These are phyloP conservation scores for Corythornis leucogaster DNA, from an alignment of 2,797 vertebrate genomes.

Conservation along the genomic window DNA sequence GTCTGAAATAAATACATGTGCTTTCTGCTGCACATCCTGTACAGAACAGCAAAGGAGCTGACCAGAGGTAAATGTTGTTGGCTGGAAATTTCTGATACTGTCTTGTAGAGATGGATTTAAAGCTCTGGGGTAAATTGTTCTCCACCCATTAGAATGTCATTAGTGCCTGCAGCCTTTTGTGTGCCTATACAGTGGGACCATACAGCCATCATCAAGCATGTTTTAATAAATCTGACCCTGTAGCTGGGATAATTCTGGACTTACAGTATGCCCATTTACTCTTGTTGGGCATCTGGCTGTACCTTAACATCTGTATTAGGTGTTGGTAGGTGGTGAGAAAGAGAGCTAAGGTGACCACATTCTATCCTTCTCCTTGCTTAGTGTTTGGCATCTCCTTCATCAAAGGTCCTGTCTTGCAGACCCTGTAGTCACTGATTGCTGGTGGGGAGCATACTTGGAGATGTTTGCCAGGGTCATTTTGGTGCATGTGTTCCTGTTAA, in stretches of 20 bases:
- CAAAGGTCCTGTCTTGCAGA: neutral
- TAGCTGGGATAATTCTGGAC: neutral
- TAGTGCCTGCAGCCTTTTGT: neutral
- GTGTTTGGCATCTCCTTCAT: neutral
- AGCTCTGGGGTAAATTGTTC: neutral
- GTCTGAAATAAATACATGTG: constrained; percentile 2
- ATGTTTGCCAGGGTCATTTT: accelerated
- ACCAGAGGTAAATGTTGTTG: neutral
- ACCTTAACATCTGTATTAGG: neutral
- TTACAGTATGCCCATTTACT: accelerated
- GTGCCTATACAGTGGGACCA: accelerated
- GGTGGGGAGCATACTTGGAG: neutral
- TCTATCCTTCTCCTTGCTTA: neutral
- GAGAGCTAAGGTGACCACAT: neutral
- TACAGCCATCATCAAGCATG: neutral
- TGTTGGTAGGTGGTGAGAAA: neutral
- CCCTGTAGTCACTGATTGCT: neutral
- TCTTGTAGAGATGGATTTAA: neutral
- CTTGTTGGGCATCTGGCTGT: accelerated
- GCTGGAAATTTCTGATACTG: neutral
- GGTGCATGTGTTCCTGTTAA: neutral
- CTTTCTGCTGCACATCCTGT: neutral
- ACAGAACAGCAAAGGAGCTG: neutral
- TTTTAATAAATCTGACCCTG: neutral
- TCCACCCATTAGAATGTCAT: accelerated